Conservation (phyloP, 1,140 invertebrate species). For the Chelonus insularis region DNA sequence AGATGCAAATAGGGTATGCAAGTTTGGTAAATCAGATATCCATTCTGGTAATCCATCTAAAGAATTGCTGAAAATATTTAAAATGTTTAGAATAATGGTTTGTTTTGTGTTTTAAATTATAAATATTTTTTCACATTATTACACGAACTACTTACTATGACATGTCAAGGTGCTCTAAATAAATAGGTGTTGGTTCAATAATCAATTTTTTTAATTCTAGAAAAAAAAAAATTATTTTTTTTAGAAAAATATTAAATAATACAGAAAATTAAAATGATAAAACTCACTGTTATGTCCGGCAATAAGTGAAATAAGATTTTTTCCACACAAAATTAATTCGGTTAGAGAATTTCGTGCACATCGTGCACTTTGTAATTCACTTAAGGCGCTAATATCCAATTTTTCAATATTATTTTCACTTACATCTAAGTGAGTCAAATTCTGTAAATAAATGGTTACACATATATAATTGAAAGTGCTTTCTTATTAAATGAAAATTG, state of each 20-base stretch:
- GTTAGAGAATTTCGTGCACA: constrained; percentile 73
- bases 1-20: constrained; percentile 73
- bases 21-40: constrained; percentile 73
- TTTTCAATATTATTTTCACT: constrained; percentile 78
- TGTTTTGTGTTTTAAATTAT: neutral
- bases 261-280: constrained; percentile 6
- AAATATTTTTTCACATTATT: neutral
- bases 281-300: constrained; percentile 76
- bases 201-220: constrained; percentile 67
- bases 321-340: constrained; percentile 71
- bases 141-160: constrained; percentile 64
- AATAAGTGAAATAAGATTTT: constrained; percentile 68
- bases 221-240: constrained; percentile 5
- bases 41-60: constrained; percentile 75
- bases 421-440: constrained; percentile 74
- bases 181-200: constrained; percentile 67
- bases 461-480: no score
- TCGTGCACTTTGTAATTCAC: constrained; percentile 70
- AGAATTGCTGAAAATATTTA: constrained; percentile 63
- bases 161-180: constrained; percentile 74
- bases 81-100: neutral
- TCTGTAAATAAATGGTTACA: constrained; percentile 57
- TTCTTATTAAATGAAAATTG: no score
- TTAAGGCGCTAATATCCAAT: constrained; percentile 72
- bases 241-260: neutral